Conservation (phyloP, 1,140 invertebrate genomes). For the Aphidius ervi region DNA sequence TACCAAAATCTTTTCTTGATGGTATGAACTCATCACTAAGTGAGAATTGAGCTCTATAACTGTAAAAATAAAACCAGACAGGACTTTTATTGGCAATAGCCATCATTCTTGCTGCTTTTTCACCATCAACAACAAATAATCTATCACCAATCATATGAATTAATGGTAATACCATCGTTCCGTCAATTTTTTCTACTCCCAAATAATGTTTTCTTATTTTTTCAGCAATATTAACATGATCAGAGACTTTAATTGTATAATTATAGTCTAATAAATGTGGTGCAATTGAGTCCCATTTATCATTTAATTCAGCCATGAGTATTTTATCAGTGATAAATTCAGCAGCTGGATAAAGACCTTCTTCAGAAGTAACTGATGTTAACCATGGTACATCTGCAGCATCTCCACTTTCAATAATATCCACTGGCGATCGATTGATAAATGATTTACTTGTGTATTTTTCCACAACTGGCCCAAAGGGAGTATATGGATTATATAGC, state of each 20-base stretch:
- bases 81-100: constrained; percentile 54
- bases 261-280: constrained; percentile 61
- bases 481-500: constrained; percentile 42
- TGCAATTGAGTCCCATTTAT: constrained; percentile 57
- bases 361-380: constrained; percentile 50
- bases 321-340: constrained; percentile 50
- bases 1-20: constrained; percentile 56
- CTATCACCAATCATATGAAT: constrained; percentile 59
- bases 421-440: constrained; percentile 52
- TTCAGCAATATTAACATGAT: constrained; percentile 45
- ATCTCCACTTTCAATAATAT: constrained; percentile 47
- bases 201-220: constrained; percentile 59
- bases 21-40: constrained; percentile 50
- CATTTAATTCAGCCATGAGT: constrained; percentile 52
- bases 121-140: constrained; percentile 55
- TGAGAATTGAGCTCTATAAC: constrained; percentile 54
- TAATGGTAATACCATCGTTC: constrained; percentile 24
- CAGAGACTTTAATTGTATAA: constrained; percentile 53
- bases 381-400: constrained; percentile 54
- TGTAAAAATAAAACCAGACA: constrained; percentile 59
- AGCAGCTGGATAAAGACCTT: constrained; percentile 55
- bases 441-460: constrained; percentile 47
- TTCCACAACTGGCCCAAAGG: constrained; percentile 57
- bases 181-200: constrained; percentile 48
- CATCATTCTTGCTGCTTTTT: constrained; percentile 56